Evolutionary conservation across 2,113 vertebrate genomes (phyloP), one percentile per base, ranked within the genome.

Genomic region (Climacteris rufus): DNA sequence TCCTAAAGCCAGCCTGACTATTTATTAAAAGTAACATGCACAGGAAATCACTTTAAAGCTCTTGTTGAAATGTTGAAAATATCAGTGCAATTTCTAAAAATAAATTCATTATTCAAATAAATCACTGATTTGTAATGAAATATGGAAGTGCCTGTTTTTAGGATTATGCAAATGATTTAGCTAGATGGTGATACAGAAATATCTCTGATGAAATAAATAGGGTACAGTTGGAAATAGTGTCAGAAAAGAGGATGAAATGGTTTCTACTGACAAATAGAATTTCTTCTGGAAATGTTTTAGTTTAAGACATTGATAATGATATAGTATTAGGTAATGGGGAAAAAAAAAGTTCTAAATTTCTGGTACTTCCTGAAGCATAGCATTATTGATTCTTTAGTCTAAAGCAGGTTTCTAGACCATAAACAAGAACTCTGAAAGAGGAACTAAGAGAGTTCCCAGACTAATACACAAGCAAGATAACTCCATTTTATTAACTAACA

Each of bases 401-500:
- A 68, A 31, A 86, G n/a, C 6, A 15, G 9, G 9, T 18, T 37
- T 3, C 20, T 63, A 13, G 27, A 78, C 47, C 22, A 83, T 5
- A 57, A 63, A 27, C 23, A 57, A 57, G 27, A 89, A 27, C 10
- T n/a, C 4, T 37, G 12, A 72, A 82, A 60, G 3, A 9, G 42
- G 14, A 61, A 33, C 4, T 64, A 13, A 31, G 21, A 65, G 16
- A 60, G 3, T 49, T 70, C 9, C 17, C 28, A 70, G 20, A 20
- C 66, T 37, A 52, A 65, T 10, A 3, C 7, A 31, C 12, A 56
- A 57, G 2, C 6, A 45, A 16, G 2, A 27, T 20, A 7, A 25
- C 2, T 13, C 24, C 3, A 0, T 50, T 39, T 65, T 76, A 20
- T 9, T n/a, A 47, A 22, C 7, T 1, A 15, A 8, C 2, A 13